Evolutionary conservation across 2,797 vertebrate genomes (phyloP).

Genomic region (Morus bassanus): DNA sequence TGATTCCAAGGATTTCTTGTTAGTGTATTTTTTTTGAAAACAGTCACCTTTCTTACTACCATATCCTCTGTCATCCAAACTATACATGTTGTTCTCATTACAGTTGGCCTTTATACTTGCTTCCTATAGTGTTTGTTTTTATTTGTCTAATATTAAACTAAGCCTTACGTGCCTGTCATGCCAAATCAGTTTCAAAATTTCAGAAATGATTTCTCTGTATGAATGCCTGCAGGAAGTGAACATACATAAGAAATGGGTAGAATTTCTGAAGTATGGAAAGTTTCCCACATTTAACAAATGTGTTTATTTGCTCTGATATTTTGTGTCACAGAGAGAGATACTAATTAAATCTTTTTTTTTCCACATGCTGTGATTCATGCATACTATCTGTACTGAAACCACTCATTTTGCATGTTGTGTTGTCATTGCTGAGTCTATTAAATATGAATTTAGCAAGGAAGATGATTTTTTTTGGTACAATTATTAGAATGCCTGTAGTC

Average conservation of each 20-base stretch:
- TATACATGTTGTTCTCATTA: neutral
- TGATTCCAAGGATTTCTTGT: neutral
- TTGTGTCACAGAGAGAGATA: neutral
- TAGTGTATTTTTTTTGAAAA: neutral
- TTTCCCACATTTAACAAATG: neutral
- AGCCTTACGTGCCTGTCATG: neutral
- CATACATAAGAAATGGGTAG: neutral
- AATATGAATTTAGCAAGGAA: neutral
- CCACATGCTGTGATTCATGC: neutral
- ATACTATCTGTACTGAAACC: neutral
- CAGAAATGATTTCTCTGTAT: neutral
- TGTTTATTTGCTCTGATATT: neutral
- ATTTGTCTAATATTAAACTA: neutral
- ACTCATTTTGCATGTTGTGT: neutral
- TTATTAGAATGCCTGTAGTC: neutral
- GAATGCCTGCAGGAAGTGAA: neutral
- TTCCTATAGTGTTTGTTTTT: neutral
- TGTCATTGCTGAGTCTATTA: neutral
- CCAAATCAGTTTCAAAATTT: neutral
- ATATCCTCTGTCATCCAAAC: neutral
- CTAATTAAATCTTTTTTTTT: neutral
- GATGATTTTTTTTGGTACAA: neutral
- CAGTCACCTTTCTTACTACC: neutral
- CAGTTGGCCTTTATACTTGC: neutral
- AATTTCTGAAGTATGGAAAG: neutral